Percentiles rank a stretch among this genome's conserved stretches.
Evolutionary conservation across 2,797 vertebrate genomes (phyloP).

Genomic region (Hylomyscus alleni): DNA sequence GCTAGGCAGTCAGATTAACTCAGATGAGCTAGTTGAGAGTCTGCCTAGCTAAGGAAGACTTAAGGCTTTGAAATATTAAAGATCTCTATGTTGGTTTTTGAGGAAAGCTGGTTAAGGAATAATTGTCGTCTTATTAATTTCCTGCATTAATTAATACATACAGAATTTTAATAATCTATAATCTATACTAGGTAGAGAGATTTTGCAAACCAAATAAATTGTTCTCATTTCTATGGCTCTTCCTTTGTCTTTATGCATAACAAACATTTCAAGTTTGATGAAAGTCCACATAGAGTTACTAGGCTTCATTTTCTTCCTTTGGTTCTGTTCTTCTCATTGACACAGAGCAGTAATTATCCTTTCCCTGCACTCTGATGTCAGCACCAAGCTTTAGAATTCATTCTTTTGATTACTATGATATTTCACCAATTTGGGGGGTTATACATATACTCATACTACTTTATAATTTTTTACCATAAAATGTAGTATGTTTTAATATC

Average conservation of each 20-base stretch:
- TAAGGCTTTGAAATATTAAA: neutral
- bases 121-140: neutral
- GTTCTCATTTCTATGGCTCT: neutral
- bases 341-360: neutral
- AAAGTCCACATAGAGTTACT: neutral
- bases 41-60: neutral
- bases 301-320: neutral
- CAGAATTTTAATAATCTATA: neutral
- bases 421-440: neutral
- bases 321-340: neutral
- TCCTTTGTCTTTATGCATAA: neutral
- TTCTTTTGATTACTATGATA: neutral
- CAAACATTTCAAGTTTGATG: neutral
- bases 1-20: neutral
- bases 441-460: neutral
- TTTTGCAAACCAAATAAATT: neutral
- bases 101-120: neutral
- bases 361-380: neutral
- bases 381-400: neutral
- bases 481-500: neutral
- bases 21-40: neutral
- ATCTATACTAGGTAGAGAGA: neutral
- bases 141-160: neutral
- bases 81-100: neutral
- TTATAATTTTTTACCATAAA: neutral